A percentile compares a stretch with the other conserved stretches of the same genome.
These are phyloP conservation scores for Caenorhabditis zanzibari DNA, from an alignment of 2,888 invertebrate genomes.

Conservation along the genomic window DNA sequence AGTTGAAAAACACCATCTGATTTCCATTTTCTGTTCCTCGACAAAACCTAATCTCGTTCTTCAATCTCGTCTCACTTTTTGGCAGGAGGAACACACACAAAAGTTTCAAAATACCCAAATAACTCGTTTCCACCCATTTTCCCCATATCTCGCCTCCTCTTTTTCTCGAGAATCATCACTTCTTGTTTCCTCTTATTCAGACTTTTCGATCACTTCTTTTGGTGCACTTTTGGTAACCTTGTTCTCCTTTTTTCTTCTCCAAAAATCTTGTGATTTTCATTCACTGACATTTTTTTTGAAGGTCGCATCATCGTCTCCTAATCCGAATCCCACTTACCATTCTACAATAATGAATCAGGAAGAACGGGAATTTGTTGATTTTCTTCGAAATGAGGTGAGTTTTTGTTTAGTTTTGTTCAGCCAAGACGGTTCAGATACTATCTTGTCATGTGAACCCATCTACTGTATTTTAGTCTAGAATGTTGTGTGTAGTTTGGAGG, in stretches of 20 bases:
- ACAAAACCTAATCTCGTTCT: constrained; percentile 47
- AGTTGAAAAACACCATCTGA: constrained; percentile 55
- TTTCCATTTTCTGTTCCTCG: constrained; percentile 22
- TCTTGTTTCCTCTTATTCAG: constrained; percentile 6
- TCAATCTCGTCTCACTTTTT: constrained; percentile 50
- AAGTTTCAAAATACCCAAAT: constrained; percentile 44
- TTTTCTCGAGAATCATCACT: constrained; percentile 14
- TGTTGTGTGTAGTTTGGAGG: constrained; percentile 25
- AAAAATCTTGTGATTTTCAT: constrained; percentile 25
- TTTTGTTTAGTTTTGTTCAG: constrained; percentile 4
- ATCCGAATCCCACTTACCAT: constrained; percentile 12
- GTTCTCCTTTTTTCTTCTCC: constrained; percentile 32
- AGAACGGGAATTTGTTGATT: constrained; percentile 64
- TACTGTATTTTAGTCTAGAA: constrained; percentile 21
- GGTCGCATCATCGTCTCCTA: constrained; percentile 31
- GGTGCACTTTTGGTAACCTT: constrained; percentile 44
- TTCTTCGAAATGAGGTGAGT: constrained; percentile 62
- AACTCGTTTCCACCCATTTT: constrained; percentile 44
- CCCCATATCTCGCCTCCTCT: constrained; percentile 11
- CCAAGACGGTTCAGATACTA: constrained; percentile 4
- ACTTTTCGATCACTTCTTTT: constrained; percentile 19
- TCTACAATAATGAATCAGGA: constrained; percentile 52
- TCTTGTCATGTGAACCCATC: constrained; percentile 16
- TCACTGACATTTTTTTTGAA: constrained; percentile 33
- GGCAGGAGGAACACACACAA: constrained; percentile 6